These are phyloP conservation scores for Psephotus haematonotus DNA, from an alignment of 2,113 vertebrate species.

Conservation along the genomic window DNA sequence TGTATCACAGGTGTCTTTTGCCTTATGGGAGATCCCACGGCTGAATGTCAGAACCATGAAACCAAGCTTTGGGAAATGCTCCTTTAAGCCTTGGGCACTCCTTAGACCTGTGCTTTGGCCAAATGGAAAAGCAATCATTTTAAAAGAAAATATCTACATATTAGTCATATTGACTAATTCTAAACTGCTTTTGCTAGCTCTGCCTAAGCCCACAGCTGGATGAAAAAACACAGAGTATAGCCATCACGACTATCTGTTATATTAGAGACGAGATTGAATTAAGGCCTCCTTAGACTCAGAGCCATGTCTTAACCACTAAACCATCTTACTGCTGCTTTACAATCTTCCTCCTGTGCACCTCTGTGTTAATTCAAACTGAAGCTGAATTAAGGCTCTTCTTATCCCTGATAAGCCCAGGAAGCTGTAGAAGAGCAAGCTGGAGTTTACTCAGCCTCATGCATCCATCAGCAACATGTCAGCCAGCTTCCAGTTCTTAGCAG, in stretches of 20 bases:
- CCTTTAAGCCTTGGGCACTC: too few species aligned
- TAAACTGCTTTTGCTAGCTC: not conserved
- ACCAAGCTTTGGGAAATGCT: not conserved
- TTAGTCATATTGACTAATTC: not conserved
- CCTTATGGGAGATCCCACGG: not conserved
- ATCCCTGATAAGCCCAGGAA: not conserved
- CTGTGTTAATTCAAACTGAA: not conserved
- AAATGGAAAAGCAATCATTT: not conserved
- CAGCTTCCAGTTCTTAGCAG: not conserved
- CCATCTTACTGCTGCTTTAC: not conserved
- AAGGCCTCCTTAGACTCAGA: not conserved
- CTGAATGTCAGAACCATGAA: not conserved
- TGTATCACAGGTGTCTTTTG: fast-evolving
- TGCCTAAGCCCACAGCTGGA: not conserved
- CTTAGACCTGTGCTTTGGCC: not conserved
- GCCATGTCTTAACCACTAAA: not conserved
- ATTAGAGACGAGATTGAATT: not conserved
- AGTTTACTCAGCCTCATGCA: not conserved
- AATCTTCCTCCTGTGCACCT: not conserved
- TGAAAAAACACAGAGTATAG: not conserved
- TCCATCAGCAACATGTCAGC: constrained; percentile 52
- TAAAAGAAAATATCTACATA: not conserved
- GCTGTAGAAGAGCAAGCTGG: not conserved
- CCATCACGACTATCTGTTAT: not conserved
- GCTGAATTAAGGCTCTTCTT: not conserved